Base-by-base conservation (phyloP, 2,888 invertebrate species). In the Xestia ashworthii region DNA sequence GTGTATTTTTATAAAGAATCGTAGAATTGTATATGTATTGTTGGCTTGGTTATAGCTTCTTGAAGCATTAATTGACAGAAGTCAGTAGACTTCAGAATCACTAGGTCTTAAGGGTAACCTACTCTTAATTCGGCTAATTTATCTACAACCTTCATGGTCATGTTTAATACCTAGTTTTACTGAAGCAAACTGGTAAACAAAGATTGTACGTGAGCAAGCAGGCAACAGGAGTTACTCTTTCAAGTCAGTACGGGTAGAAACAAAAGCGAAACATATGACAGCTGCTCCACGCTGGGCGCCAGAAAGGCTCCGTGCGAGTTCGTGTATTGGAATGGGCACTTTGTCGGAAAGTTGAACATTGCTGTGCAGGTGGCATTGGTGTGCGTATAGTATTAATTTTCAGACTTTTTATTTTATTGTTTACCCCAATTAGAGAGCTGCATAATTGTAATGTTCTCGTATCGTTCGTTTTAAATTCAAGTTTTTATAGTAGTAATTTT, bases 271-370 rank as follows among this genome's bases (percentile, higher is more conserved):
- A 76, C 41, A 71, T 41, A 68, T 67, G 81, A 74, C 81, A 72
- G 69, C 76, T 74, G 82, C 60, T 74, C 82, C 84, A 74, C 67
- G 75, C 53, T 79, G 81, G 85, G 86, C 83, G 86, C 87, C 83
- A 85, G 50, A 65, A 76, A 72, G 62, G 14, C 25, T 71, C 53
- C 62, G 55, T 32, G n/a, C 12, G 65, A 74, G 55, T 44, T 74
- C 32, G 38, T 32, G 32, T 69, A 68, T 76, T 46, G 55, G 46
- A 71, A 60, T 44, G n/a, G 77, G 38, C 55, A 81, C n/a, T 62
- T 71, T 58, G 50, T 76, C 48, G 58, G 76, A 48, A 72, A 72
- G 64, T 81, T 77, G 11, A 58, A 50, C 64, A 65, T 65, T 65
- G 67, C 65, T 62, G 65, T 41, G 38, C 22, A 55, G 46, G 72